These are phyloP conservation scores for Cetoscarus ocellatus DNA, from an alignment of 2,797 vertebrate species.

Conservation along the genomic window DNA sequence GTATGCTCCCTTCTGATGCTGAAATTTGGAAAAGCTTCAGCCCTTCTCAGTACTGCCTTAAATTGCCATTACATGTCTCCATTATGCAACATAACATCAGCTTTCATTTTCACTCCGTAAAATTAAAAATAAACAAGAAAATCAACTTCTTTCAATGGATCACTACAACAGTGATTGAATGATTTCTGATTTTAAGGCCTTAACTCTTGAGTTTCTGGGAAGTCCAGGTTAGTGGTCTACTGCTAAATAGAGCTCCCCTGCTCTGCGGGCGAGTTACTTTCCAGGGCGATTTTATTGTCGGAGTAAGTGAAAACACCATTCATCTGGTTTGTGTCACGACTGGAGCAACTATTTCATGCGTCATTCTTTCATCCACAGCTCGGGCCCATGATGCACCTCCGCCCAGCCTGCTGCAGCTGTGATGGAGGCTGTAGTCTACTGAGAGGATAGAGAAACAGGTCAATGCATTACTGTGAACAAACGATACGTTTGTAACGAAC, in stretches of 20 bases:
- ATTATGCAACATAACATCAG: conserved; percentile 2
- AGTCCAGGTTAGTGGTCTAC: conserved; percentile 24
- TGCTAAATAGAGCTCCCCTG: conserved; percentile 27
- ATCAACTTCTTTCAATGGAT: background rate
- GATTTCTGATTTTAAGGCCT: conserved; percentile 9
- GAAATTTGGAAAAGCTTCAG: too few species aligned
- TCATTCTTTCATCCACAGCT: conserved; percentile 71
- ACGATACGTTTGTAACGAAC: conserved; percentile 13
- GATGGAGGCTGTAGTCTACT: conserved; percentile 61
- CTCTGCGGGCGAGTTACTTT: conserved; percentile 48
- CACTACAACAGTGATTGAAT: conserved; percentile 1
- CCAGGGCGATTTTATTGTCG: conserved; percentile 55
- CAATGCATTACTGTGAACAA: conserved; percentile 3
- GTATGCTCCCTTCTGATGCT: too few species aligned
- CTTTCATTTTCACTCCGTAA: conserved; percentile 6
- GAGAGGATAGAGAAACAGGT: conserved; percentile 29
- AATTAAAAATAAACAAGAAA: background rate
- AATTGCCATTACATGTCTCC: background rate
- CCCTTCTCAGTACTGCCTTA: too few species aligned
- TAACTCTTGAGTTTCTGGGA: conserved; percentile 25
- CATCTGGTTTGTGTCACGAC: conserved; percentile 77
- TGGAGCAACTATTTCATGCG: conserved; percentile 71
- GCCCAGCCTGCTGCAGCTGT: conserved; percentile 70
- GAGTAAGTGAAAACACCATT: conserved; percentile 72
- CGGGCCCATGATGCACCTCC: conserved; percentile 64